A percentile compares a stretch with the other conserved stretches of the same genome.
Conservation (phyloP, 1,140 invertebrate genomes). For the Ips typographus region DNA sequence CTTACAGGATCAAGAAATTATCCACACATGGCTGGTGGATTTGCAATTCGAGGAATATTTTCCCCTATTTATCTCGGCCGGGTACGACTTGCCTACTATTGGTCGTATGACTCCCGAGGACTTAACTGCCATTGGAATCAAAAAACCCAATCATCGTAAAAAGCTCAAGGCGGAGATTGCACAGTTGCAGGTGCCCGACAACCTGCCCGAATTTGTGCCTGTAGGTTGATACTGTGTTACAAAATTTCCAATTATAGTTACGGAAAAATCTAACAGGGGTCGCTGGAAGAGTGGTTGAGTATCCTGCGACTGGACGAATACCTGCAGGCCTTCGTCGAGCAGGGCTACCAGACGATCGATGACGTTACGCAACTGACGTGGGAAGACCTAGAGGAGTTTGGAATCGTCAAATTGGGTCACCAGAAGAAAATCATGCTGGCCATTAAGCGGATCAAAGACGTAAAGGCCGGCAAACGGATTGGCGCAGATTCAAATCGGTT, state of each 20-base stretch:
- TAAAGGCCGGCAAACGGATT: constrained; percentile 82
- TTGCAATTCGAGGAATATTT: constrained; percentile 97
- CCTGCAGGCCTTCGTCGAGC: constrained; percentile 79
- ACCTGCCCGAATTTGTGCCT: constrained; percentile 89
- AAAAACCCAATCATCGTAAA: constrained; percentile 96
- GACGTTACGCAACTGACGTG: constrained; percentile 92
- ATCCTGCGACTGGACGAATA: constrained; percentile 91
- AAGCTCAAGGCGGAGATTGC: constrained; percentile 95
- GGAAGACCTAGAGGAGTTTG: constrained; percentile 99
- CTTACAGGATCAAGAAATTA: constrained; percentile 82
- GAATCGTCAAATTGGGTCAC: constrained; percentile 91
- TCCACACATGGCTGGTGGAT: constrained; percentile 92
- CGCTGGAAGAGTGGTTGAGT: constrained; percentile 90
- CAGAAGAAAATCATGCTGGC: constrained; percentile 98
- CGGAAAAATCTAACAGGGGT: constrained; percentile 62
- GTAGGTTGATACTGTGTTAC: constrained; percentile 54
- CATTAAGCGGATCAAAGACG: constrained; percentile 95
- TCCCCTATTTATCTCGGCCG: constrained; percentile 88
- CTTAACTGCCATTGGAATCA: constrained; percentile 84
- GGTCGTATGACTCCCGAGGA: constrained; percentile 97
- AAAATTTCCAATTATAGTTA: constrained; percentile 20
- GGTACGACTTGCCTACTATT: constrained; percentile 97
- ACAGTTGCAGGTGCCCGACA: constrained; percentile 90
- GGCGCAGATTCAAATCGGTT: constrained; percentile 58
- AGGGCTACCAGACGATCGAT: constrained; percentile 92